Conservation (phyloP, 2,888 invertebrate species). For the Ichneumoninae sp. region DNA sequence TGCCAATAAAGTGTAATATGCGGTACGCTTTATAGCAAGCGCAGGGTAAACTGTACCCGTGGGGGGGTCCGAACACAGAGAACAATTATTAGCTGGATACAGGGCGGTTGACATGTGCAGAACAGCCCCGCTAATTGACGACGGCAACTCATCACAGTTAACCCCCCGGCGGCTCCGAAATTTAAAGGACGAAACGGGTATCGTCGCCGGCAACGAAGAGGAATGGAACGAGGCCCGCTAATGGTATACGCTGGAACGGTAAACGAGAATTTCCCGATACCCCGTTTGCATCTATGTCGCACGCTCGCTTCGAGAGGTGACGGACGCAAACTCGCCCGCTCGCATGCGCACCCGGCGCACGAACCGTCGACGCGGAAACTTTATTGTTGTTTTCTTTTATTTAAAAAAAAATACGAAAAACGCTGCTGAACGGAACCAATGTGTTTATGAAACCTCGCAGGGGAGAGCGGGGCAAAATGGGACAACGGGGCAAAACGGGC, state of each 20-base stretch:
- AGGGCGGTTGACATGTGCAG: neutral
- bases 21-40: conserved; percentile 22
- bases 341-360: neutral
- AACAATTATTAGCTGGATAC: neutral
- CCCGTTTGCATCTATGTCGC: conserved; percentile 17
- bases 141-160: conserved; percentile 29
- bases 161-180: conserved; percentile 17
- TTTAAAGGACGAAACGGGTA: conserved; percentile 31
- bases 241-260: conserved; percentile 4
- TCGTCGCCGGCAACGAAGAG: neutral
- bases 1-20: conserved; percentile 3
- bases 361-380: neutral
- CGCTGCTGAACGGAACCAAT: neutral
- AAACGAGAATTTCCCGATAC: conserved; percentile 22
- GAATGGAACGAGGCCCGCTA: neutral
- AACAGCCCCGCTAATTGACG: conserved; percentile 34
- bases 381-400: neutral
- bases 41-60: conserved; percentile 21
- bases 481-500: too few relatives aligned
- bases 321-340: neutral
- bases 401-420: neutral
- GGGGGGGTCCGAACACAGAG: neutral
- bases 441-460: neutral
- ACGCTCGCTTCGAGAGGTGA: neutral
- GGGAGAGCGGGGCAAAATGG: too few relatives aligned